These are phyloP conservation scores for Protobothrops flavoviridis DNA, from an alignment of 2,113 vertebrate genomes.

Conservation along the genomic window DNA sequence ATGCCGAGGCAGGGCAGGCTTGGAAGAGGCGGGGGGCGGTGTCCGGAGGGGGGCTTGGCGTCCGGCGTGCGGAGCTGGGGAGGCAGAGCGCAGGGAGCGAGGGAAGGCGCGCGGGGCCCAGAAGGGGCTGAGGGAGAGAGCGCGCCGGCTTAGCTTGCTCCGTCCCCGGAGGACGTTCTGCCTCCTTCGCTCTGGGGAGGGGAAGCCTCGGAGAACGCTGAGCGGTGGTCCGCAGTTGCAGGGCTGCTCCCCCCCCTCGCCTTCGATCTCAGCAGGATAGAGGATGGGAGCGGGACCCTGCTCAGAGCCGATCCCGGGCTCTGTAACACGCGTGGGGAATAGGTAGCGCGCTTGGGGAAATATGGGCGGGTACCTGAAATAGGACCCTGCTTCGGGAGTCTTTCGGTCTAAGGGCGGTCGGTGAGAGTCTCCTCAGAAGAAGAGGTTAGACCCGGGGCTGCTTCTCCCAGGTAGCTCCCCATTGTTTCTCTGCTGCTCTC, in stretches of 20 bases:
- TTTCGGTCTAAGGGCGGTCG: neutral
- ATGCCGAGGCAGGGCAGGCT: neutral
- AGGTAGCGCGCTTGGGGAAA: neutral
- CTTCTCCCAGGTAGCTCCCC: neutral
- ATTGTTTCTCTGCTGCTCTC: neutral
- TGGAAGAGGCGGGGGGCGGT: neutral
- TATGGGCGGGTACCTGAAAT: neutral
- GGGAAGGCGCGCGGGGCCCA: neutral
- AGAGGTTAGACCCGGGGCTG: neutral
- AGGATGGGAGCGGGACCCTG: neutral
- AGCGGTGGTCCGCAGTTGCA: neutral
- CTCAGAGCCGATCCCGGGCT: neutral
- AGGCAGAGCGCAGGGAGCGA: neutral
- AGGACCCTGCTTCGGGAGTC: neutral
- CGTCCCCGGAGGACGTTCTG: neutral
- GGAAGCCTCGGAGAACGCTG: neutral
- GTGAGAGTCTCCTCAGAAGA: neutral
- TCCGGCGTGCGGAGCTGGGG: neutral
- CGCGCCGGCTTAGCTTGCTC: neutral
- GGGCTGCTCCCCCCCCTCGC: neutral
- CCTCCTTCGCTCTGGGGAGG: neutral
- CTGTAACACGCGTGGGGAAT: neutral
- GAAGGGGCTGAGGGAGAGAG: neutral
- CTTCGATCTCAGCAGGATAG: neutral
- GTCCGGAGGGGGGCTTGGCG: neutral